A percentile compares a stretch with the other conserved stretches of the same genome.
phyloP scores from a whole-genome alignment of 2,888 invertebrate genomes.

The Busseola fusca region DNA sequence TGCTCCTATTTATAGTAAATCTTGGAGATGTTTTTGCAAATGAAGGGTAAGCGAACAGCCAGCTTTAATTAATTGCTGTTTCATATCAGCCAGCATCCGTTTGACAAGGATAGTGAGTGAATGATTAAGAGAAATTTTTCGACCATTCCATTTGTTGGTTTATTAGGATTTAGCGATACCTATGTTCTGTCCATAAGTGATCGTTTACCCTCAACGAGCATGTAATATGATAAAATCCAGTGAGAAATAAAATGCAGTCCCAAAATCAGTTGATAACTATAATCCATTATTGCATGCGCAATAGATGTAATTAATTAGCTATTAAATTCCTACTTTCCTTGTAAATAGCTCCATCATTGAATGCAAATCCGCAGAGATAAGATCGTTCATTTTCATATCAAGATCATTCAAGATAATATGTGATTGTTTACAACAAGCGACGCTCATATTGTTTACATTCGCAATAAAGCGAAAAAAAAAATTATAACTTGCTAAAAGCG shows the following conservation, averaged over 20 bases:
- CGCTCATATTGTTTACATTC: constrained; percentile 51
- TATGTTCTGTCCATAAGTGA: not conserved
- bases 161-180: too few species aligned
- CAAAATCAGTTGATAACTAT: constrained; percentile 12
- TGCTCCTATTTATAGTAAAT: constrained; percentile 55
- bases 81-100: constrained; percentile 10
- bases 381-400: constrained; percentile 37
- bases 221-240: constrained; percentile 1
- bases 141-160: not conserved
- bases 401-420: constrained; percentile 36
- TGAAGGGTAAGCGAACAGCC: constrained; percentile 10
- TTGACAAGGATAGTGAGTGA: not conserved
- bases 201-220: not conserved
- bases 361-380: constrained; percentile 46
- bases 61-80: constrained; percentile 26
- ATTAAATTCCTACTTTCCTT: constrained; percentile 15
- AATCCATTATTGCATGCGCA: constrained; percentile 15
- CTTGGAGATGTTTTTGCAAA: constrained; percentile 29
- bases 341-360: constrained; percentile 12
- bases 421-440: constrained; percentile 27
- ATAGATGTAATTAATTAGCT: constrained; percentile 14
- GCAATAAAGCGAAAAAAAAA: constrained; percentile 53
- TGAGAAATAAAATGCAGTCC: not conserved
- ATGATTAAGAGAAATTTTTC: constrained; percentile 3
- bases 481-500: constrained; percentile 22